Evolutionary conservation across 2,797 vertebrate species (phyloP).

Genomic region (Acomys russatus): DNA sequence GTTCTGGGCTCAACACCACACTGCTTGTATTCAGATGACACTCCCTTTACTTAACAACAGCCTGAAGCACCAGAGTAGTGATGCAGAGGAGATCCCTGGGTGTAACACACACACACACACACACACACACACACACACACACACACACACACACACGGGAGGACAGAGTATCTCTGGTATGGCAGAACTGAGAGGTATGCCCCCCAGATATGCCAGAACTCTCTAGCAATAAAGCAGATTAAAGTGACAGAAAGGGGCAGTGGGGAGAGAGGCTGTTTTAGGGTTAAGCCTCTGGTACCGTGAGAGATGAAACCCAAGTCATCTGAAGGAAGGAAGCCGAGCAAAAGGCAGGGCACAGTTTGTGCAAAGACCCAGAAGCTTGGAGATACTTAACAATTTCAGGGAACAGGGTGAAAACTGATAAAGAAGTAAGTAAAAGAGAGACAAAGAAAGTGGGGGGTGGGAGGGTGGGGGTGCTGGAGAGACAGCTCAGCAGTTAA

Average conservation of each 20-base stretch:
- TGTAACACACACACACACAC: too few relatives aligned
- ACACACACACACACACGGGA: not conserved
- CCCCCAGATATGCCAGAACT: not conserved
- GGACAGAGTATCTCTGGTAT: not conserved
- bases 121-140: too few relatives aligned
- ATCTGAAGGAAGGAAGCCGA: not conserved
- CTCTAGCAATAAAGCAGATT: not conserved
- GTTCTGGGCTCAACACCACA: not conserved
- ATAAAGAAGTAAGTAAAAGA: not conserved
- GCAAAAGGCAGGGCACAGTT: not conserved
- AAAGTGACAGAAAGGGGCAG: not conserved
- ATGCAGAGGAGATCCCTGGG: too few relatives aligned
- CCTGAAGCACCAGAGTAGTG: not conserved
- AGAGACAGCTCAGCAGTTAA: not conserved
- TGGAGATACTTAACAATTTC: not conserved
- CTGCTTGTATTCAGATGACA: not conserved
- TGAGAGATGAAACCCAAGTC: not conserved
- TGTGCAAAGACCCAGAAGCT: slow-evolving; percentile 20
- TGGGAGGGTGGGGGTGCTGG: too few relatives aligned
- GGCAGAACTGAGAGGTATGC: not conserved
- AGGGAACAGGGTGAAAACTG: slow-evolving; percentile 22
- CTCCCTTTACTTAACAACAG: not conserved
- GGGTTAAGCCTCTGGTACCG: not conserved
- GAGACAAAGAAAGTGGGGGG: not conserved
- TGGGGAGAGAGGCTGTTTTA: not conserved